These are phyloP conservation scores for Tapirus indicus DNA, from an alignment of 2,797 vertebrate species.

Conservation along the genomic window DNA sequence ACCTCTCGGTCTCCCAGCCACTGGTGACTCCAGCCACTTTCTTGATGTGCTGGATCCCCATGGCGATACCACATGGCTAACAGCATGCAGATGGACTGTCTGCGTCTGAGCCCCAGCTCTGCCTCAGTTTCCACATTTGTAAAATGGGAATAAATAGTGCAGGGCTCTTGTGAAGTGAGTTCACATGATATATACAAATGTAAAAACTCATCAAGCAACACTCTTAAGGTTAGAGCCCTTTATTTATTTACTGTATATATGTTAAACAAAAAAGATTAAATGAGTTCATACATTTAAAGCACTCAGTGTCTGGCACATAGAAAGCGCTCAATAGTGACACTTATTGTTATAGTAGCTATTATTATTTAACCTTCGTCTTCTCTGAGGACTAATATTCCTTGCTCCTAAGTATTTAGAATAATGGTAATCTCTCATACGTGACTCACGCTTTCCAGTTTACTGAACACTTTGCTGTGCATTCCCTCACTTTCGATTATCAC, in stretches of 20 bases:
- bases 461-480: neutral
- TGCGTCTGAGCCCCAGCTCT: neutral
- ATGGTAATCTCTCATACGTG: neutral
- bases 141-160: neutral
- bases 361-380: neutral
- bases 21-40: neutral
- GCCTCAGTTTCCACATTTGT: constrained; percentile 36
- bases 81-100: neutral
- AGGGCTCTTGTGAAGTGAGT: neutral
- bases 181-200: neutral
- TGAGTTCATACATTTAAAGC: neutral
- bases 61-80: neutral
- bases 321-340: neutral
- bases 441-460: neutral
- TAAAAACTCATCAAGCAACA: neutral
- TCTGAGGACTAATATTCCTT: neutral
- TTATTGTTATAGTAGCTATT: neutral
- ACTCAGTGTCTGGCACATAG: neutral
- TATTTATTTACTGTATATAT: neutral
- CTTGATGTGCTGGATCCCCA: neutral
- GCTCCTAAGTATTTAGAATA: neutral
- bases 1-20: neutral
- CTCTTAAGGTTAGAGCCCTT: neutral
- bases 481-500: neutral
- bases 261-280: neutral